Evolutionary conservation across 2,113 vertebrate genomes (phyloP).

Genomic region (Glareola pratincola): DNA sequence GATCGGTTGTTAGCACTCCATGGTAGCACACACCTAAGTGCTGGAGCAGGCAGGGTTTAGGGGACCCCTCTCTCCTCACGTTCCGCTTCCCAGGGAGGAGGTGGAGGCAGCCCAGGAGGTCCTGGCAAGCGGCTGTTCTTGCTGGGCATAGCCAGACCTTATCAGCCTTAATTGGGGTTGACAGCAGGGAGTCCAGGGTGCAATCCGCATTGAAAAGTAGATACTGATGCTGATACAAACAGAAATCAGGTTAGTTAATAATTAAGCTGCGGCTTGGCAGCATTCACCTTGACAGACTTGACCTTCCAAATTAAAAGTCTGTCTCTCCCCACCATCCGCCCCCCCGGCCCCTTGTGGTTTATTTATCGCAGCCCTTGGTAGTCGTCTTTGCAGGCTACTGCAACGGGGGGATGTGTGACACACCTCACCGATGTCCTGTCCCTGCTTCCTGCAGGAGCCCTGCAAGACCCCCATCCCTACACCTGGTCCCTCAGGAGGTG

Average conservation of each 20-base stretch:
- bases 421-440: not conserved
- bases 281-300: conserved; percentile 59
- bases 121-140: not conserved
- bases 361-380: not conserved
- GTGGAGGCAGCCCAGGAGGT: not conserved
- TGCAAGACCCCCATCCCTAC: not conserved
- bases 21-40: not conserved
- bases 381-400: not conserved
- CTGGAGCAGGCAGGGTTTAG: not conserved
- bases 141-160: conserved; percentile 32
- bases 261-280: conserved; percentile 56
- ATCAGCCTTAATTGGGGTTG: conserved; percentile 55
- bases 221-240: conserved; percentile 54
- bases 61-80: not conserved
- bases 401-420: not conserved
- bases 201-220: conserved; percentile 13
- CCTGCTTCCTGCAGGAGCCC: not conserved
- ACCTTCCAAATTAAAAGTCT: conserved; percentile 41
- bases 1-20: not conserved
- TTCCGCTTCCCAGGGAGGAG: not conserved
- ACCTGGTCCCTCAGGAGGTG: not conserved
- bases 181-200: conserved; percentile 47
- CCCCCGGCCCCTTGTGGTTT: not conserved
- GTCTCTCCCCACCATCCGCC: not conserved
- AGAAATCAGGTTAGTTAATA: conserved; percentile 63